Evolutionary conservation across 1,140 invertebrate genomes (phyloP).

Genomic region (Cotesia vestalis): DNA sequence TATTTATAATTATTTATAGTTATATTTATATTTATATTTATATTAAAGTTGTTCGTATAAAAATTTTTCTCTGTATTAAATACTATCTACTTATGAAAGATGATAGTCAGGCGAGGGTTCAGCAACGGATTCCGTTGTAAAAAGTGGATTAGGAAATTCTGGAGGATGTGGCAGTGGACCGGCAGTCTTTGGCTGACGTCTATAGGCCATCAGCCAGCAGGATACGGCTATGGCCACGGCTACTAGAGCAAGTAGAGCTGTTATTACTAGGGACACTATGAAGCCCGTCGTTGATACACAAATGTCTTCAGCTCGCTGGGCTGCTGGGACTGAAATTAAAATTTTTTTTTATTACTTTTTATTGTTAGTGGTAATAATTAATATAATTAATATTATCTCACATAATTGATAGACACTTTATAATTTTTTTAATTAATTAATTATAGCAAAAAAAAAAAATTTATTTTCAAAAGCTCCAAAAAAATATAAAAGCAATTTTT

Average conservation of each 20-base stretch:
- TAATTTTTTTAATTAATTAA: not conserved
- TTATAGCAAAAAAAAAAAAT: not conserved
- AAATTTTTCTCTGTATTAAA: slow-evolving; percentile 15
- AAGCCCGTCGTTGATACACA: slow-evolving; percentile 93
- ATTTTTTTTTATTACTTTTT: slow-evolving; percentile 17
- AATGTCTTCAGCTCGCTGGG: slow-evolving; percentile 81
- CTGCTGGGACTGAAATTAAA: slow-evolving; percentile 70
- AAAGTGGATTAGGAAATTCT: slow-evolving; percentile 93
- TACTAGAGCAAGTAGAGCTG: slow-evolving; percentile 88
- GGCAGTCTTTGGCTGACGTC: slow-evolving; percentile 82
- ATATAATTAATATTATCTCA: too few relatives aligned
- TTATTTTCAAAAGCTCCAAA: too few relatives aligned
- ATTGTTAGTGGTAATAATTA: not conserved
- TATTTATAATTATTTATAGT: slow-evolving; percentile 44
- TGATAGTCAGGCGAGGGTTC: slow-evolving; percentile 86
- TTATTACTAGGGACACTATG: slow-evolving; percentile 90
- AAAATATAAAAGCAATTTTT: too few relatives aligned
- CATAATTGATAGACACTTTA: too few relatives aligned
- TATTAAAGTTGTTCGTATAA: slow-evolving; percentile 13
- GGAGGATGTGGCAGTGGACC: slow-evolving; percentile 92
- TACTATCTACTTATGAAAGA: slow-evolving; percentile 57
- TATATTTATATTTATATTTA: slow-evolving; percentile 35
- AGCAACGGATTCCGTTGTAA: slow-evolving; percentile 81
- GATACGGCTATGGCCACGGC: slow-evolving; percentile 93
- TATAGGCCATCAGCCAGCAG: slow-evolving; percentile 93